Conservation (phyloP, 2,888 invertebrate genomes). For the Caenorhabditis japonica region DNA sequence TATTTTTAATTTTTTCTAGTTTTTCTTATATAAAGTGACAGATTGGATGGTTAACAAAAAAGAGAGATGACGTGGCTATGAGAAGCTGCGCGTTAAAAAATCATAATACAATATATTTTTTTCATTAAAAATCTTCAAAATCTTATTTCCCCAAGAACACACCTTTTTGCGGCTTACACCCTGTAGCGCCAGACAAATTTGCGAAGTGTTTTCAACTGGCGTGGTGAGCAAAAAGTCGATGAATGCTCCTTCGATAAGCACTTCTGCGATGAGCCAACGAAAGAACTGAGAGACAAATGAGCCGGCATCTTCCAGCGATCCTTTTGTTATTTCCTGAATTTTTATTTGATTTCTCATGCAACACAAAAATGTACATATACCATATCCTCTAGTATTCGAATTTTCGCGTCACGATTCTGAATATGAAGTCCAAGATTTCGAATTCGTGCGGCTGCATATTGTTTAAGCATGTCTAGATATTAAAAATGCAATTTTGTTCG, state of each 20-base stretch:
- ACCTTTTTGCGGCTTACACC: conserved; percentile 57
- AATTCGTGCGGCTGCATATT: conserved; percentile 20
- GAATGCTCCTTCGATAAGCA: conserved; percentile 60
- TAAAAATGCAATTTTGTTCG: too few relatives aligned
- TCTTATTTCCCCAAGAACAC: too few relatives aligned
- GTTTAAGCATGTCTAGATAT: conserved; percentile 26
- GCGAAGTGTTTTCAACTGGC: conserved; percentile 42
- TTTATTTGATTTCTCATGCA: too few relatives aligned
- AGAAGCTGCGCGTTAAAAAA: too few relatives aligned
- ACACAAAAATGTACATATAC: conserved; percentile 21
- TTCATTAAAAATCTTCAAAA: too few relatives aligned
- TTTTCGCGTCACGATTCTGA: conserved; percentile 53
- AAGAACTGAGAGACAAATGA: conserved; percentile 48
- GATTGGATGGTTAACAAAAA: too few relatives aligned
- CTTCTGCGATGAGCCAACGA: conserved; percentile 49
- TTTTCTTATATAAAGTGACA: too few relatives aligned
- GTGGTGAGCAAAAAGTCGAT: conserved; percentile 60
- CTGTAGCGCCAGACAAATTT: conserved; percentile 50
- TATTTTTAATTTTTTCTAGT: too few relatives aligned
- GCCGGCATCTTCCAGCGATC: conserved; percentile 43
- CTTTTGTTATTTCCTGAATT: conserved; percentile 41
- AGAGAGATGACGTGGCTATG: too few relatives aligned
- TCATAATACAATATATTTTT: too few relatives aligned
- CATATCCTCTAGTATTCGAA: conserved; percentile 48
- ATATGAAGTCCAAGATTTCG: conserved; percentile 62